Evolutionary conservation across 2,888 invertebrate genomes (phyloP), one percentile per base, ranked within the genome.

Genomic region (Eristalis intricaria): DNA sequence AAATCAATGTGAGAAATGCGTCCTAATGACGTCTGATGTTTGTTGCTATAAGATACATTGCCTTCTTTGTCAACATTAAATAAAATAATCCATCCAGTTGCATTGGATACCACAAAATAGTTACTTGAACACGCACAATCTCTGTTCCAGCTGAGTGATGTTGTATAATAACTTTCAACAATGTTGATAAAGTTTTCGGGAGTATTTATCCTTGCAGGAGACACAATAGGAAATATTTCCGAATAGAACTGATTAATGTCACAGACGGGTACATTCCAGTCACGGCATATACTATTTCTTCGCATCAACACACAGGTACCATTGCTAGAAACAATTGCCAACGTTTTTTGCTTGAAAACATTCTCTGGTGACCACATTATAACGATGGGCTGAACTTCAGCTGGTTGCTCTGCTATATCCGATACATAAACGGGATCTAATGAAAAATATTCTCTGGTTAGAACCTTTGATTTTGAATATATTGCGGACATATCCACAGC

Each of bases 371-470:
- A 73, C 88, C 90, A 89, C 0, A 74, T 63, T 5, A 90, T 80
- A 0, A 83, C 70, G 11, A 89, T 29, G 5, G 90, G 40, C 38
- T 89, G 87, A 1, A 90, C 32, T 3, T 89, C 83, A 0, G 90
- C 79, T 10, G 90, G 89, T 7, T 90, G 90, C 2, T 86, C 73
- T 0, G 91, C 86, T 74, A 89, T 90, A 3, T 90, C 83, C 1
- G 90, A 88, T 1, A 91, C 89, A 80, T 91, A 93, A 0, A 89
- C 83, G 0, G 91, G 89, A 43, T 93, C 92, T 50, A 92, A 58
- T 1, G 90, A 82, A 29, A 93, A 58, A 15, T 90, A 90, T 40
- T 93, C 93, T 2, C 89, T 84, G 60, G 92, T 90, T 19, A 90
- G 77, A 2, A 90, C 88, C 73, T 86, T 89, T 38, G 89, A 78